phyloP scores from a whole-genome alignment of 2,888 invertebrate genomes.

The Cerceris ruficornis region DNA sequence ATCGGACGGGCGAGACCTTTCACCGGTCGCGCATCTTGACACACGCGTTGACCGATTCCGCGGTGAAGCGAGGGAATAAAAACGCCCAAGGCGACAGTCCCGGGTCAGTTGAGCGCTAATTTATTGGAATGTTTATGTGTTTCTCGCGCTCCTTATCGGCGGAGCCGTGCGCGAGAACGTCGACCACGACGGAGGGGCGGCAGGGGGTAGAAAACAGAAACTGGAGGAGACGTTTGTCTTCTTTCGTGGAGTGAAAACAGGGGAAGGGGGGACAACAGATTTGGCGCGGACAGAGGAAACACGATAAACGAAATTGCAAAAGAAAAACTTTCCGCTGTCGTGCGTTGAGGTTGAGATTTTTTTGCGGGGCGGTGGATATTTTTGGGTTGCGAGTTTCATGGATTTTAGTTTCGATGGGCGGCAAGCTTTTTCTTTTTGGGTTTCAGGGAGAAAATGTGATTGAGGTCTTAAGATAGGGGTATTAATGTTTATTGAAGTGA shows the following conservation, averaged over 20 bases:
- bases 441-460: no score
- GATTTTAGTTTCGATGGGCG: no score
- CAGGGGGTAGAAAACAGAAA: background rate
- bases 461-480: no score
- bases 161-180: constrained; percentile 40
- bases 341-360: background rate
- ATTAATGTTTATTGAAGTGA: no score
- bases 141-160: constrained; percentile 71
- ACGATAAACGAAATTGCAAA: constrained; percentile 19
- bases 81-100: constrained; percentile 73
- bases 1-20: constrained; percentile 72
- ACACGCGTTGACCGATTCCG: constrained; percentile 73
- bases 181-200: constrained; percentile 13
- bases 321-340: constrained; percentile 41
- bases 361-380: background rate
- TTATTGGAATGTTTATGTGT: constrained; percentile 82
- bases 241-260: constrained; percentile 30
- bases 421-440: no score
- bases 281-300: background rate
- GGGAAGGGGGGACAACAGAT: constrained; percentile 13
- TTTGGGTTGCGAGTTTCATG: no score
- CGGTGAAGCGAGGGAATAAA: constrained; percentile 63
- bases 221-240: background rate
- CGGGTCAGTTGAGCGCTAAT: constrained; percentile 80
- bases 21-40: constrained; percentile 67